Conservation (phyloP, 2,797 vertebrate genomes). For the Rhincodon typus region DNA sequence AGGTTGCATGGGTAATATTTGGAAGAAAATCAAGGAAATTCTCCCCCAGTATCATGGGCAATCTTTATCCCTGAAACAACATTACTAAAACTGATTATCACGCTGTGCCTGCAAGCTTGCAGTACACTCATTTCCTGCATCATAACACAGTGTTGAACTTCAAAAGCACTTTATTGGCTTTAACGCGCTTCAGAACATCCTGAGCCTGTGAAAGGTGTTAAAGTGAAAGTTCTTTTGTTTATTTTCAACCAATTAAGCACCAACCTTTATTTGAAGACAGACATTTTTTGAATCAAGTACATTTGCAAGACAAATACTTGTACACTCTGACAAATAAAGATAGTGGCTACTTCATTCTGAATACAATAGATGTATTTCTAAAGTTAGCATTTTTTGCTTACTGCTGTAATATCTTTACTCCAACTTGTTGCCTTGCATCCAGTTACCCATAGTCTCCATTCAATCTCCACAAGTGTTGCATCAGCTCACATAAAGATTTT, state of each 20-base stretch:
- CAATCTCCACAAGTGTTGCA: background rate
- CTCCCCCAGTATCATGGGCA: background rate
- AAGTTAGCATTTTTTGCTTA: background rate
- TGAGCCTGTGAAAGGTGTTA: background rate
- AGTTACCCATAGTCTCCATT: background rate
- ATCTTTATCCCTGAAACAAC: background rate
- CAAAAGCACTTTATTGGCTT: background rate
- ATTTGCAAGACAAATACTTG: background rate
- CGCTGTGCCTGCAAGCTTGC: background rate
- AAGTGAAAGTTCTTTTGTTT: background rate
- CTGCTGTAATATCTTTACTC: background rate
- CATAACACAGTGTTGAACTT: background rate
- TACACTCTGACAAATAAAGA: background rate
- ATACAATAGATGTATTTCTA: background rate
- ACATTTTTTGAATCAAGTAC: background rate
- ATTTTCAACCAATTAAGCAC: background rate
- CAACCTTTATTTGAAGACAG: background rate
- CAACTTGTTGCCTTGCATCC: background rate
- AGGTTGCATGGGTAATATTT: background rate
- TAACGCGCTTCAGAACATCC: background rate
- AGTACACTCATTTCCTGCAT: background rate
- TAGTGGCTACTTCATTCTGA: no score
- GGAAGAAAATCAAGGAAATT: background rate
- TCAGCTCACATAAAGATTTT: background rate
- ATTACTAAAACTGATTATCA: background rate